Percentiles rank a stretch among this genome's conserved stretches.
Evolutionary conservation across 2,113 vertebrate genomes (phyloP).

Genomic region (Pelusios castaneus): DNA sequence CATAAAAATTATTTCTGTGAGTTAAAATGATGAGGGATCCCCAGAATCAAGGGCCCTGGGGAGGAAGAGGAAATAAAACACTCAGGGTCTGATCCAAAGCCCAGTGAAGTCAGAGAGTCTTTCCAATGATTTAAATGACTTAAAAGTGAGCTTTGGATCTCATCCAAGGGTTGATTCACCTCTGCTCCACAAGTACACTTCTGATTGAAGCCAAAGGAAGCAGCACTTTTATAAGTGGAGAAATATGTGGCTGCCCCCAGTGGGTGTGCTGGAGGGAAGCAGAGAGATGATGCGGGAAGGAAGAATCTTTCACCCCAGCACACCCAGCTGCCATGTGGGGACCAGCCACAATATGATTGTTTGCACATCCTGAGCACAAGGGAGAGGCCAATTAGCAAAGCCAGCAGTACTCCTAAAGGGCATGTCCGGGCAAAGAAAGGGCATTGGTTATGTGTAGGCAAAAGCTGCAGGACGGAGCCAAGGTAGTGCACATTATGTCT

Average conservation of each 20-base stretch:
- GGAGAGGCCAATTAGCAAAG: neutral
- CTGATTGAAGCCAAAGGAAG: rapidly evolving
- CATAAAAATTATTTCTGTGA: neutral
- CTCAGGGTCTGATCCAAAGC: neutral
- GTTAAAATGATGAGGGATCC: neutral
- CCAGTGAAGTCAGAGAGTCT: neutral
- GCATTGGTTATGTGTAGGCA: neutral
- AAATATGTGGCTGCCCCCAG: neutral
- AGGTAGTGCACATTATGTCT: neutral
- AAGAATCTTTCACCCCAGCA: neutral
- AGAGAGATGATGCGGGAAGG: neutral
- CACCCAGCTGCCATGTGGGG: neutral
- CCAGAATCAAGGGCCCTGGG: neutral
- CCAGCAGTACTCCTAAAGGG: neutral
- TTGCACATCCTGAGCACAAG: neutral
- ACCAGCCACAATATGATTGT: neutral
- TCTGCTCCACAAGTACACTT: neutral
- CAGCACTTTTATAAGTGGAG: neutral
- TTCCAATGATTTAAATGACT: rapidly evolving
- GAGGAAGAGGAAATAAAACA: neutral
- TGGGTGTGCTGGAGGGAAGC: rapidly evolving
- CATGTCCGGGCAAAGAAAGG: neutral
- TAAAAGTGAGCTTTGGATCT: neutral
- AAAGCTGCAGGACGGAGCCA: neutral
- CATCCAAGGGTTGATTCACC: neutral